Evolutionary conservation across 2,888 invertebrate genomes (phyloP).

Genomic region (Acrobeloides nanus): DNA sequence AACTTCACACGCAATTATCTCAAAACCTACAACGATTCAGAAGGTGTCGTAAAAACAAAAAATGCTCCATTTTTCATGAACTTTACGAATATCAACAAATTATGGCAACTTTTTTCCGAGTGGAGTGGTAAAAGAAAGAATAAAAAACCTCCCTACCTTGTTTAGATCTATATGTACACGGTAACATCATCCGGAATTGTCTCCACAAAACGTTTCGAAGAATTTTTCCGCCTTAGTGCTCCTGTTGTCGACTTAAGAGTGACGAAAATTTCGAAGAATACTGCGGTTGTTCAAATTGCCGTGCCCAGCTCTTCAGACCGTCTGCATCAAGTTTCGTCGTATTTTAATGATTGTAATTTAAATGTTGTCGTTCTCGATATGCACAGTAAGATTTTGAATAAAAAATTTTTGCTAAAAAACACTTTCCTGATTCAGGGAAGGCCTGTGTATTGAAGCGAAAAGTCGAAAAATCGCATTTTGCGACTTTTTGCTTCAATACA

Average conservation of each 20-base stretch:
- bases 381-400: constrained; percentile 35
- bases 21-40: no score
- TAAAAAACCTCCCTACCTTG: neutral
- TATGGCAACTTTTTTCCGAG: no score
- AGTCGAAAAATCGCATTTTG: no score
- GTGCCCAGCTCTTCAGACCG: constrained; percentile 11
- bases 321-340: constrained; percentile 12
- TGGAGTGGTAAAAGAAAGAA: no score
- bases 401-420: no score
- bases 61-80: no score
- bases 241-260: constrained; percentile 39
- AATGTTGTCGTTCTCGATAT: constrained; percentile 38
- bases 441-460: no score
- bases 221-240: constrained; percentile 36
- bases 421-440: no score
- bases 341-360: constrained; percentile 33
- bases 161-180: constrained; percentile 44
- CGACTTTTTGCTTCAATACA: no score
- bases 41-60: no score
- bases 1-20: no score
- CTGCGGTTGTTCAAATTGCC: constrained; percentile 8
- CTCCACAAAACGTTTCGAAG: constrained; percentile 40
- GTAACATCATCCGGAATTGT: constrained; percentile 51
- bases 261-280: constrained; percentile 25
- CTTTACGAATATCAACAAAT: no score